Evolutionary conservation across 2,888 invertebrate genomes (phyloP).

Genomic region (Plebejus melissa): DNA sequence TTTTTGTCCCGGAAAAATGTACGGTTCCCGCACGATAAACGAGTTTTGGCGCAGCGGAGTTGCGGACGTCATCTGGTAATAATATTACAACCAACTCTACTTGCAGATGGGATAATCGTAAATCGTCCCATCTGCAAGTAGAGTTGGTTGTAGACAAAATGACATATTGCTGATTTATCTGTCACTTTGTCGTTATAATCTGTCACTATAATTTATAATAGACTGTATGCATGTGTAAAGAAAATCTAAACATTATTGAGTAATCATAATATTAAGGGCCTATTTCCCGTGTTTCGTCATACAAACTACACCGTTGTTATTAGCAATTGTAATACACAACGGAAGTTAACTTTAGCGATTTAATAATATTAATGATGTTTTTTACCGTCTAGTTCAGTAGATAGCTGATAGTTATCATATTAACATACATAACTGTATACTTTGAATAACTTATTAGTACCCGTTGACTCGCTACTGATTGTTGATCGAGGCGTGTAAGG

Average conservation of each 20-base stretch:
- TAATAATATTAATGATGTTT: slow-evolving; percentile 11
- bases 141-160: neutral
- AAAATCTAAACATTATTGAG: neutral
- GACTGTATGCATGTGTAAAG: neutral
- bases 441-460: neutral
- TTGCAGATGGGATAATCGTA: neutral
- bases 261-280: neutral
- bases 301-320: neutral
- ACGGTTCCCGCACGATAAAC: too few species aligned
- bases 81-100: too few species aligned
- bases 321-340: slow-evolving; percentile 9
- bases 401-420: slow-evolving; percentile 3
- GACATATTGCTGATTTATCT: neutral
- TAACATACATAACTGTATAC: neutral
- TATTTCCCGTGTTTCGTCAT: neutral
- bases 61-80: too few species aligned
- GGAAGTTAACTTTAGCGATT: slow-evolving; percentile 9
- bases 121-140: neutral
- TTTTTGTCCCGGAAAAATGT: too few species aligned
- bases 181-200: neutral
- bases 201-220: neutral
- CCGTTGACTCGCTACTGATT: neutral
- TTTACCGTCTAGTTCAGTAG: neutral
- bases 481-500: neutral
- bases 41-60: too few species aligned